Conservation (phyloP, 2,888 invertebrate species). For the Megalurothrips usitatus region DNA sequence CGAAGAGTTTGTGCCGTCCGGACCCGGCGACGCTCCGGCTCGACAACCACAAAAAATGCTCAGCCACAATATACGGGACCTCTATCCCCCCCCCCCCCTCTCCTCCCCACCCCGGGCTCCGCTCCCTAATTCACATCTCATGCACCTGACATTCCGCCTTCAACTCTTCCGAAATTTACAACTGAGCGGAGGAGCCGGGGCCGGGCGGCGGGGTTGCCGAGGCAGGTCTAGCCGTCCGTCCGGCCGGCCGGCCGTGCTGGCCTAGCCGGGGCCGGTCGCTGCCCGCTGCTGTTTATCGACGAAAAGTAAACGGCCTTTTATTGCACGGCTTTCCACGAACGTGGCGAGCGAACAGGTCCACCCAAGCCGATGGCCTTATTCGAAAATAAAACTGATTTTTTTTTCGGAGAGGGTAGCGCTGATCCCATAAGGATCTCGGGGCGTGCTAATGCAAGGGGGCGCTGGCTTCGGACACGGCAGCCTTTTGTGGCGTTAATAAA, state of each 20-base stretch:
- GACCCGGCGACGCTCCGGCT: too few relatives aligned
- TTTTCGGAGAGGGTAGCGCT: constrained; percentile 7
- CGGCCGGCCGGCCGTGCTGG: too few relatives aligned
- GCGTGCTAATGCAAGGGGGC: constrained; percentile 10
- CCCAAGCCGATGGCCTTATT: background rate
- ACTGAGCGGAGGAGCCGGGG: background rate
- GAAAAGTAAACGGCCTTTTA: background rate
- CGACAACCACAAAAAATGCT: too few relatives aligned
- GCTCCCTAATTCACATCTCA: background rate
- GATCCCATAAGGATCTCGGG: constrained; percentile 17
- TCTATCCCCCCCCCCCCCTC: too few relatives aligned
- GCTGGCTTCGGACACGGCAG: background rate
- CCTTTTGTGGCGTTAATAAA: constrained; percentile 13
- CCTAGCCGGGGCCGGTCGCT: too few relatives aligned
- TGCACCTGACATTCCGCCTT: constrained; percentile 32
- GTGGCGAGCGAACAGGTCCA: background rate
- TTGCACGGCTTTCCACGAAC: background rate
- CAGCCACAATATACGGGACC: too few relatives aligned
- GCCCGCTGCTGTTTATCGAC: background rate
- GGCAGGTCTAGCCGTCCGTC: too few relatives aligned
- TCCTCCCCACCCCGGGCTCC: too few relatives aligned
- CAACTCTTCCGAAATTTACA: constrained; percentile 33
- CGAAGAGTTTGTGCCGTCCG: too few relatives aligned
- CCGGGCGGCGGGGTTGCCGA: too few relatives aligned
- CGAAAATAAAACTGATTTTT: background rate